Evolutionary conservation across 2,797 vertebrate species (phyloP).

Genomic region (Molossus alvarezi): DNA sequence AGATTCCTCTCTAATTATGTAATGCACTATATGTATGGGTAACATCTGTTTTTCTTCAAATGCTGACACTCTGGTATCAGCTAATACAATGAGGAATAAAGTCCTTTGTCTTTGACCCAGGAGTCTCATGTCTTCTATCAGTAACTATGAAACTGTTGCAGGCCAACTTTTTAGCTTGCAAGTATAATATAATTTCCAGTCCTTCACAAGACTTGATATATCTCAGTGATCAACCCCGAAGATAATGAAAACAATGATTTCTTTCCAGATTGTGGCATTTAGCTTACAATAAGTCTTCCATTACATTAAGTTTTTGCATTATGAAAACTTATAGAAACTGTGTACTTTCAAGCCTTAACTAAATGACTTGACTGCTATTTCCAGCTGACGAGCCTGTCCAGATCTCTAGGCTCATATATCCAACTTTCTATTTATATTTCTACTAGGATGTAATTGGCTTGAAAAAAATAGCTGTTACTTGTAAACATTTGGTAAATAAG

Average conservation of each 20-base stretch:
- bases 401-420: no score
- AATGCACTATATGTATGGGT: background rate
- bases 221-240: background rate
- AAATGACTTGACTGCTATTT: slow-evolving; percentile 13
- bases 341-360: background rate
- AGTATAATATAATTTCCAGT: background rate
- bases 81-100: background rate
- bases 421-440: no score
- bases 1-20: background rate
- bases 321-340: background rate
- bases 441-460: no score
- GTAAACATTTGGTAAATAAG: slow-evolving; percentile 49
- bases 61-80: background rate
- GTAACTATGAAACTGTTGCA: background rate
- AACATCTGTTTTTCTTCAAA: background rate
- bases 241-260: background rate
- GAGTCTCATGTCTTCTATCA: background rate
- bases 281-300: background rate
- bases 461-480: background rate
- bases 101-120: background rate
- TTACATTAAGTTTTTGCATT: background rate
- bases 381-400: background rate
- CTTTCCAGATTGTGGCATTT: background rate
- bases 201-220: background rate
- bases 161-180: background rate